Evolutionary conservation across 2,797 vertebrate genomes (phyloP), one percentile per base, ranked within the genome.

Genomic region (Sciurus vulgaris): DNA sequence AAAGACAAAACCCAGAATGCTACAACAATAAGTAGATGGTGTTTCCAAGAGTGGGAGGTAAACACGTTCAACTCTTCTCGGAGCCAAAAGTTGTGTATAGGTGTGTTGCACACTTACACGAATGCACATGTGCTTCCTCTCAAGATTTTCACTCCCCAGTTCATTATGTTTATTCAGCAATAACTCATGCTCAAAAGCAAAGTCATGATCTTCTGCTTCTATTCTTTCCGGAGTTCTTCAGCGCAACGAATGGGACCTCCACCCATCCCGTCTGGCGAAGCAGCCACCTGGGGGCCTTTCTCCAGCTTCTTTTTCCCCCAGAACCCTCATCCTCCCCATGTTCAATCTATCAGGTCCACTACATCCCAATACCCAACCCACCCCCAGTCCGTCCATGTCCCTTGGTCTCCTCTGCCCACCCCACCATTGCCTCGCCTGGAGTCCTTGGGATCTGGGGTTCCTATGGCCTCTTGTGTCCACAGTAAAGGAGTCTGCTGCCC

Each of bases 21-120:
- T 78, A 56, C 44, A 65, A 15, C 6, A 51, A 15, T 18, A 14
- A 83, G 44, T 38, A 91, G 33, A 51, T 47, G 73, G 20, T n/a
- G 30, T 86, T 91, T 97, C 69, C 65, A 86, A 74, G 63, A 92
- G 59, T n/a, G 8, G 79, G 38, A 63, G 35, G 4, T 28, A 56
- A 84, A 44, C 33, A 30, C 20, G 41, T 1, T 15, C n/a, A 30
- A 69, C 35, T 85, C 79, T 91, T 93, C 26, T 56, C 69, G 70
- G 35, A 93, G 81, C 15, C 47, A 65, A 86, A 89, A 18, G 56
- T 13, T 1, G 26, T 9, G 44, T 33, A 18, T 88, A n/a, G 61
- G 24, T 63, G 65, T 41, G 8, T 17, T 41, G 7, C 5, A 14
- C 44, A 26, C 61, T 44, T 76, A 56, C 61, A 38, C 1, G 15